Evolutionary conservation across 2,888 invertebrate genomes (phyloP), one percentile per base, ranked within the genome.

Genomic region (Isotomurus palustris): DNA sequence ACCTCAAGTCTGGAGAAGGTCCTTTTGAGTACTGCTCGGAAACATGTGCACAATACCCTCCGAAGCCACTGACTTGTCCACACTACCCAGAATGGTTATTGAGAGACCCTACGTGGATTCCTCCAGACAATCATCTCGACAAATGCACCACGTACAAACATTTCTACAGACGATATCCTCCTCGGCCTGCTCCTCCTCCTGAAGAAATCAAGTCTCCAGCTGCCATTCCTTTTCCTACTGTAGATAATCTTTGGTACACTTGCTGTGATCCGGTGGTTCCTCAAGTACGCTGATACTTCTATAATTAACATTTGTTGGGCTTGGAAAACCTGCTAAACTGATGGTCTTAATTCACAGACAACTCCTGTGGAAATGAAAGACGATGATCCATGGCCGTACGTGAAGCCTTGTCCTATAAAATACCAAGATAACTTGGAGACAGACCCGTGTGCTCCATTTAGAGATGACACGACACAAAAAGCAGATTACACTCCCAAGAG

Each of bases 381-480:
- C 51, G 48, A 52, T 49, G 69, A 69, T 41, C 69, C 69, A n/a
- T 69, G 69, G 69, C 69, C 69, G 4, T 56, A 53, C 14, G 69
- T 66, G 1, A 53, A 58, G 17, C 55, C 57, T 12, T 53, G 57
- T 24, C 65, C 60, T 2, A 62, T 66, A 17, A 53, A 51, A 25
- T 66, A 65, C 28, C 62, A 65, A 38, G 65, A 65, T 38, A 66
- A 68, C 51, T 40, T 68, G 1, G 36, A 57, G 29, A 50, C 56
- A 3, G 69, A 69, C 28, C 69, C 69, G 4, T 69, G 69, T 54
- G 66, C 66, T 8, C 56, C 58, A 12, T 67, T 69, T 58, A 51
- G 60, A 29, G 67, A 65, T 48, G 62, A 64, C 1, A 69, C 69
- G 2, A 66, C 65, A 1, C 57, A 65, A 45, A 67, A 64, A 29